Percentiles rank a stretch among this genome's conserved stretches.
Evolutionary conservation across 2,113 vertebrate species (phyloP).

Genomic region (Boleophthalmus pectinirostris): DNA sequence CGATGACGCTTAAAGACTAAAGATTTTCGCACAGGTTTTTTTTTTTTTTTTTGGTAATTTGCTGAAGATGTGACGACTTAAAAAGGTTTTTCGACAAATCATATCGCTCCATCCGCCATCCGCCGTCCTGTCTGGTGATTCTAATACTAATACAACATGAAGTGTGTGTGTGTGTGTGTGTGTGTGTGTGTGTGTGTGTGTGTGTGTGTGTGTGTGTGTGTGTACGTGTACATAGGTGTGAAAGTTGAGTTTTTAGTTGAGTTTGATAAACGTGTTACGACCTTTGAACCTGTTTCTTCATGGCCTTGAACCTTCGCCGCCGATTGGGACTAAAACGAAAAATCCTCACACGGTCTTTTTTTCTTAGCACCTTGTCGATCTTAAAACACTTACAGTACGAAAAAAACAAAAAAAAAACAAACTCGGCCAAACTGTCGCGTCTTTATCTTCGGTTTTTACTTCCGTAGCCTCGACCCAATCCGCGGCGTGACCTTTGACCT

Average conservation of each 20-base stretch:
- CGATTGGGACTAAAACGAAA: conserved; percentile 2
- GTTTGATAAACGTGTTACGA: conserved; percentile 42
- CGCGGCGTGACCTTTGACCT: conserved; percentile 47
- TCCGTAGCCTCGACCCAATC: neutral
- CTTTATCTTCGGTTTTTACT: neutral
- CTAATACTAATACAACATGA: conserved; percentile 4
- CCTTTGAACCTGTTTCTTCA: conserved; percentile 56
- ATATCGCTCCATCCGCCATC: conserved; percentile 26
- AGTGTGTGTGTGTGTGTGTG: no score
- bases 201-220: conserved; percentile 7
- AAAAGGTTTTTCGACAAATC: conserved; percentile 26
- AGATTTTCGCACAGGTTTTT: no score
- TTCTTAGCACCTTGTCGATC: no score
- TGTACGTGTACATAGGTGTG: conserved; percentile 20
- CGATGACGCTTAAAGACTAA: no score
- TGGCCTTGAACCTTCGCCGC: conserved; percentile 64
- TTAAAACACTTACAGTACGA: no score
- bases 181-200: conserved; percentile 1
- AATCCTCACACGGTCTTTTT: no score
- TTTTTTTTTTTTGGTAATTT: neutral
- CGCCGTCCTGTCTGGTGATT: conserved; percentile 32
- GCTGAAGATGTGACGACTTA: neutral
- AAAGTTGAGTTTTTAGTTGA: conserved; percentile 9
- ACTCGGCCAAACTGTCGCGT: neutral
- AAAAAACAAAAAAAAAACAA: neutral